Conservation (phyloP, 2,113 vertebrate genomes). For the Apistogramma diplotaenia region DNA sequence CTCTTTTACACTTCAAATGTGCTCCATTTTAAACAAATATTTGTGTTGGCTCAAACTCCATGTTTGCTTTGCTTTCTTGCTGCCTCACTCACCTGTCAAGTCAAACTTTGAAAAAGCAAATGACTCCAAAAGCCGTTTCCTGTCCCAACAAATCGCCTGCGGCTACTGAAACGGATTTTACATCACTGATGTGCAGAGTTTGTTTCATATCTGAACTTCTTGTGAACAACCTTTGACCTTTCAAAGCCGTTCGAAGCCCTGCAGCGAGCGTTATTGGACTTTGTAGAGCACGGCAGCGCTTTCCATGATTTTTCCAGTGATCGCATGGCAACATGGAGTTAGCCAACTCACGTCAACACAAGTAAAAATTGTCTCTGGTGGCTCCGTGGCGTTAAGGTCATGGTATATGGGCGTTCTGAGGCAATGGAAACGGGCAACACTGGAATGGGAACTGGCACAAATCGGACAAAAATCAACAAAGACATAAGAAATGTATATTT, state of each 20-base stretch:
- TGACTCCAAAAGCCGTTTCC: background rate
- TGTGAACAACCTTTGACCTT: constrained; percentile 28
- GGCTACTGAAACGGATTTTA: background rate
- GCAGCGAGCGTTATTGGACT: background rate
- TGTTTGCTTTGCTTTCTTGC: background rate
- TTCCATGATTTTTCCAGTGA: constrained; percentile 63
- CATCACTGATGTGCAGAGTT: background rate
- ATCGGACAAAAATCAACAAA: constrained; percentile 16
- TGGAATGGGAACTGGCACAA: background rate
- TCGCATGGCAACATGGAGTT: constrained; percentile 20
- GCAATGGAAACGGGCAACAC: constrained; percentile 60
- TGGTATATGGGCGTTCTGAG: constrained; percentile 46
- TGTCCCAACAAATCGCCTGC: background rate
- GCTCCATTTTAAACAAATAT: background rate
- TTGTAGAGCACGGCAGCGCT: background rate
- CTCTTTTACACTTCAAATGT: background rate
- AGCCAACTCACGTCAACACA: constrained; percentile 61
- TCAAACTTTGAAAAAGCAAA: background rate
- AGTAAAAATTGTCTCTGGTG: constrained; percentile 59
- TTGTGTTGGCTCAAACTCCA: background rate
- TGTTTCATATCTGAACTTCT: background rate
- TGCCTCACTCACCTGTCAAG: background rate
- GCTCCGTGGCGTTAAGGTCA: constrained; percentile 54
- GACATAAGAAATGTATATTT: constrained; percentile 15
- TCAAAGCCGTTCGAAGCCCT: background rate